Conservation (phyloP, 2,888 invertebrate species). For the Vanessa cardui region DNA sequence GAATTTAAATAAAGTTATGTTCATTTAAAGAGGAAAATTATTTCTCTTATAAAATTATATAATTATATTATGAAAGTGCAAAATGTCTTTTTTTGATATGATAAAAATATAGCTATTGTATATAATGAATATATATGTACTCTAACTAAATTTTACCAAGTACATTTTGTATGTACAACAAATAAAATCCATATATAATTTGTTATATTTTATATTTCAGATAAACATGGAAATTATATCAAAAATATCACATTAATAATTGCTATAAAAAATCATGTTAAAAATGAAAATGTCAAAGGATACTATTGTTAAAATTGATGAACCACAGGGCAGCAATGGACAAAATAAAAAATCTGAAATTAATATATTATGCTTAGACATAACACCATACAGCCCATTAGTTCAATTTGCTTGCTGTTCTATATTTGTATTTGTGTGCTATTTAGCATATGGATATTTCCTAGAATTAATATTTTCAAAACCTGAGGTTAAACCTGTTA, state of each 20-base stretch:
- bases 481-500: slow-evolving; percentile 94
- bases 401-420: slow-evolving; percentile 90
- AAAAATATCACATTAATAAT: neutral
- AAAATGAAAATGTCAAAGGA: slow-evolving; percentile 52
- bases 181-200: neutral
- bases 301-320: slow-evolving; percentile 64
- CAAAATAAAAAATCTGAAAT: slow-evolving; percentile 68
- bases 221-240: neutral
- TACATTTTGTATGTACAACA: too few species aligned
- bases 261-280: too few species aligned
- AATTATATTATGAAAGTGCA: too few species aligned
- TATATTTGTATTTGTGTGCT: slow-evolving; percentile 92
- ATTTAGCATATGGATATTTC: slow-evolving; percentile 94
- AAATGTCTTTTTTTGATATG: too few species aligned
- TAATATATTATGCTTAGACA: slow-evolving; percentile 88
- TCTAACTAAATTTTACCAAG: too few species aligned
- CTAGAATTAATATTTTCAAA: slow-evolving; percentile 95
- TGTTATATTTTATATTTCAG: neutral
- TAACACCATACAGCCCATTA: slow-evolving; percentile 85
- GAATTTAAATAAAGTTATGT: too few species aligned
- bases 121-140: too few species aligned
- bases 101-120: too few species aligned
- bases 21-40: too few species aligned
- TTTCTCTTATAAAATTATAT: too few species aligned
- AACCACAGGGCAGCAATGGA: slow-evolving; percentile 44